Evolutionary conservation across 2,797 vertebrate genomes (phyloP), one percentile per base, ranked within the genome.

Genomic region (Lerista edwardsae): DNA sequence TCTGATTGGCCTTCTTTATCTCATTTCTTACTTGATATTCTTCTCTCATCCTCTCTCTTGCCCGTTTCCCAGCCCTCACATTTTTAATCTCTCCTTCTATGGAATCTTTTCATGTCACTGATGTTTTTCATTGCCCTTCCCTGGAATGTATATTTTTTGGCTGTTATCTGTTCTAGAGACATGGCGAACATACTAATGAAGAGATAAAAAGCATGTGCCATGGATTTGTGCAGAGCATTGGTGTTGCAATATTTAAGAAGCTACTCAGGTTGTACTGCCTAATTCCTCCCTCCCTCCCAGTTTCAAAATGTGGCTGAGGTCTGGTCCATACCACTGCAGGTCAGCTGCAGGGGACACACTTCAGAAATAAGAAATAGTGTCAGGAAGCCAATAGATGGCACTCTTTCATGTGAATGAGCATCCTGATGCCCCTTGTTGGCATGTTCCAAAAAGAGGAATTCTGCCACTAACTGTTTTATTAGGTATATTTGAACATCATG

Each of bases 1-100:
- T 64, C 57, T 44, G 67, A 61, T 19, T 77, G 67, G 59, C 74
- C 39, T 36, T 84, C 83, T 57, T 65, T 73, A 73, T 81, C 67
- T 81, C 81, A 72, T 25, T 47, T 19, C 68, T 84, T 65, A 84
- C 51, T 87, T 87, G 51, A 59, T 87, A 87, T 84, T 87, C 82
- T 68, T 47, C 79, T 77, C 78, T 84, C 83, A 84, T 87, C 68
- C 75, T 73, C 62, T 36, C 65, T 78, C 74, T 82, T 77, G 65
- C 39, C 79, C 39, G 15, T 74, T 65, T 79, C 39, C 76, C 61
- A 39, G 51, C 65, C 74, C 31, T 72, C 19, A 21, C 57, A 39
- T 41, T 81, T 86, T 86, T 86, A 79, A 79, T 81, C 79, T 81
- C 47, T 77, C 57, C 79, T 81, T 81, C 83, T 78, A 71, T 21